Conservation (phyloP, 2,888 invertebrate genomes). For the Eupeodes luniger region DNA sequence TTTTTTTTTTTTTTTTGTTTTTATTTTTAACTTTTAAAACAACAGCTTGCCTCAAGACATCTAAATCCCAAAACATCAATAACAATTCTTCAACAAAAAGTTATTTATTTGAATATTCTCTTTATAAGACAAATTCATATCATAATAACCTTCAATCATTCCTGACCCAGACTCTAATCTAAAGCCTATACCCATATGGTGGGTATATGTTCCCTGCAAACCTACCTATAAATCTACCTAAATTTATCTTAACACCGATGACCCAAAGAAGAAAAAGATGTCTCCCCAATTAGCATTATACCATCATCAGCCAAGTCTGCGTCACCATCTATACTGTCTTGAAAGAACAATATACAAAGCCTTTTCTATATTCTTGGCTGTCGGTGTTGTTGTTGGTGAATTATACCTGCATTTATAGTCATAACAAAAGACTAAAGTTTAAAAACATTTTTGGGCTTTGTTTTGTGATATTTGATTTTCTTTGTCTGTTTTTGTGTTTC, state of each 20-base stretch:
- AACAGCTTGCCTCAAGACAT: too few species aligned
- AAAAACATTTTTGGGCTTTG: conserved; percentile 18
- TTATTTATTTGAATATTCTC: conserved; percentile 39
- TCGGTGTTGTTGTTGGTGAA: not conserved
- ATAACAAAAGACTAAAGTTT: conserved; percentile 37
- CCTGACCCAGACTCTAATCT: conserved; percentile 25
- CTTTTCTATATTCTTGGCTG: not conserved
- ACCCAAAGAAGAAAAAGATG: conserved; percentile 23
- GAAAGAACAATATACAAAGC: not conserved
- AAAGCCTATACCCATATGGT: not conserved
- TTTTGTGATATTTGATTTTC: not conserved
- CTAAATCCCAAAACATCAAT: conserved; percentile 12
- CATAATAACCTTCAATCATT: conserved; percentile 53
- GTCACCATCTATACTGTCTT: conserved; percentile 4
- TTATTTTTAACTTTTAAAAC: too few species aligned
- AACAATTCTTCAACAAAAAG: conserved; percentile 28
- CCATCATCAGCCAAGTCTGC: not conserved
- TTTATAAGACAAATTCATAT: not conserved
- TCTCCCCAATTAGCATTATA: conserved; percentile 20
- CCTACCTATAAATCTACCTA: too few species aligned
- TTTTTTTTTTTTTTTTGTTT: too few species aligned
- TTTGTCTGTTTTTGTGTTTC: conserved; percentile 30
- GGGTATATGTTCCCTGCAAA: not conserved
- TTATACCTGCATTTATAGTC: conserved; percentile 1
- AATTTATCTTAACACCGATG: not conserved